Evolutionary conservation across 2,888 invertebrate genomes (phyloP).

Genomic region (Anticlea derivata): DNA sequence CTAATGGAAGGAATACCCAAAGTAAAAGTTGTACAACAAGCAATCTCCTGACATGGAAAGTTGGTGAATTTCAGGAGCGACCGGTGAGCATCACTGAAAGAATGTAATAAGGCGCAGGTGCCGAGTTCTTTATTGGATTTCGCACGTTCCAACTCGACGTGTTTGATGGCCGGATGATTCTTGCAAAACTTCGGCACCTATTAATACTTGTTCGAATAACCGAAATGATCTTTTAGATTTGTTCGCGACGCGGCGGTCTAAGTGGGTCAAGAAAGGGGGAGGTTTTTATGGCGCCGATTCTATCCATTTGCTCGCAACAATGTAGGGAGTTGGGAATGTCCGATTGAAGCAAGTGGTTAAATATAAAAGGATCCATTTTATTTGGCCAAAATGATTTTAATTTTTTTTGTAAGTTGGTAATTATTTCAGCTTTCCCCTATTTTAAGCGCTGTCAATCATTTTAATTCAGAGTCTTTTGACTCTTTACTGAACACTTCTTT

Average conservation of each 20-base stretch:
- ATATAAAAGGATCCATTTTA: slow-evolving; percentile 20
- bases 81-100: slow-evolving; percentile 73
- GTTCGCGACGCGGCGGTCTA: slow-evolving; percentile 31
- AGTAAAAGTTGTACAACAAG: slow-evolving; percentile 78
- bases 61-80: slow-evolving; percentile 69
- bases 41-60: slow-evolving; percentile 75
- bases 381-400: slow-evolving; percentile 20
- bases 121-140: slow-evolving; percentile 82
- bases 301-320: slow-evolving; percentile 33
- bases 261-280: slow-evolving; percentile 37
- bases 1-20: slow-evolving; percentile 77
- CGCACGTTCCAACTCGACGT: slow-evolving; percentile 78
- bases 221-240: slow-evolving; percentile 54
- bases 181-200: slow-evolving; percentile 74
- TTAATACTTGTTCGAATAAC: slow-evolving; percentile 59
- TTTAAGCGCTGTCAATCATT: not conserved
- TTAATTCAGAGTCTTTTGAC: too few species aligned
- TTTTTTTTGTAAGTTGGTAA: slow-evolving; percentile 5
- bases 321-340: slow-evolving; percentile 23
- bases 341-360: slow-evolving; percentile 26
- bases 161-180: slow-evolving; percentile 80
- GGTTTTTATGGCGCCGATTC: slow-evolving; percentile 32
- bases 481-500: too few species aligned
- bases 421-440: slow-evolving; percentile 10
- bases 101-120: slow-evolving; percentile 83